Percentiles rank a stretch among this genome's conserved stretches.
phyloP scores from a whole-genome alignment of 2,113 vertebrate genomes.

The Melanostigma gelatinosum region DNA sequence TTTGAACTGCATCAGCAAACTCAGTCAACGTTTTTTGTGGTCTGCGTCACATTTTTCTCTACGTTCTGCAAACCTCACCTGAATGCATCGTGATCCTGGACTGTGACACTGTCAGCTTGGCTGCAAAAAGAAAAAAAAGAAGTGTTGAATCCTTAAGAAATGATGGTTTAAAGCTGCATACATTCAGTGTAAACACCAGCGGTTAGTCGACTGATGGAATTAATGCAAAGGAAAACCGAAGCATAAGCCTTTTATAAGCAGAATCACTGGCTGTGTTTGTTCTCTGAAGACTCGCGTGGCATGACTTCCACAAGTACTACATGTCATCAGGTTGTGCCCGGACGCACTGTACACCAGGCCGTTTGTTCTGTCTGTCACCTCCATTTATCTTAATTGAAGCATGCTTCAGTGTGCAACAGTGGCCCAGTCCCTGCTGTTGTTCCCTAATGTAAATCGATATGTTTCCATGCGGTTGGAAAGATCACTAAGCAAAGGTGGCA shows the following conservation, averaged over 20 bases:
- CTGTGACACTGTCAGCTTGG: not conserved
- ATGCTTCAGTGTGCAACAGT: constrained; percentile 52
- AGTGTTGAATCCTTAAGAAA: not conserved
- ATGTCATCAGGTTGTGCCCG: constrained; percentile 6
- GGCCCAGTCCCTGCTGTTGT: constrained; percentile 57
- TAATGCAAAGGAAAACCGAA: not conserved
- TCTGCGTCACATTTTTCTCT: not conserved
- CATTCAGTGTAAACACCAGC: not conserved
- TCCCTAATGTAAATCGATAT: constrained; percentile 76
- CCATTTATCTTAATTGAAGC: constrained; percentile 68
- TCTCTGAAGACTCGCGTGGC: constrained; percentile 5
- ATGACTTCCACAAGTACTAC: not conserved
- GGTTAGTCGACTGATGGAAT: not conserved
- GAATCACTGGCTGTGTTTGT: not conserved
- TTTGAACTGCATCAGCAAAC: not conserved
- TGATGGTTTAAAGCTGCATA: not conserved
- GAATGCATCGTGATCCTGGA: not conserved
- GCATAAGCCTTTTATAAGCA: not conserved
- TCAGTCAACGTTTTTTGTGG: not conserved
- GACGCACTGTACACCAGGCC: constrained; percentile 16
- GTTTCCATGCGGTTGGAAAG: constrained; percentile 77
- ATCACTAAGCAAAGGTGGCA: constrained; percentile 76
- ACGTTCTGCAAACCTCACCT: not conserved
- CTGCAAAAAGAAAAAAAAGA: not conserved
- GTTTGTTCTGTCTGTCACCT: constrained; percentile 68